Base-by-base conservation (phyloP, 64 coral and sea anemone species). In the Orbicella faveolata region DNA sequence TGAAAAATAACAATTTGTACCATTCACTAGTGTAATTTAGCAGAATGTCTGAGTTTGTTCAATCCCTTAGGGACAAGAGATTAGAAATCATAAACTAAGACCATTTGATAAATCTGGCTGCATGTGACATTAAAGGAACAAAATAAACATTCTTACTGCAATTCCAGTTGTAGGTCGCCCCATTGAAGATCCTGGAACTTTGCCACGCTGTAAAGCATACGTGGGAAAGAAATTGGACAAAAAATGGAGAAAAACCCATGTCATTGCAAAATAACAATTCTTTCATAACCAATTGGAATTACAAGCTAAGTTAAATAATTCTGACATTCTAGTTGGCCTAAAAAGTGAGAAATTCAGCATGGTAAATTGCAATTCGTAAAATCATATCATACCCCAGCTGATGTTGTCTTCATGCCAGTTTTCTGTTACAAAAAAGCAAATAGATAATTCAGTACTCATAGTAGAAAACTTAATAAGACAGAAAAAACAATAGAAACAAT, bases 131-230 rank as follows among this genome's bases (percentile, higher is more conserved):
- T 86, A 1, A 74, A 25, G 48, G 17, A 39, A 34, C 52, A 25
- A 36, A 83, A 54, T 2, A 18, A 36, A 94, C 44, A 19, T 76
- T 77, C 91, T 96, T 69, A 99, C 97, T 41, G 91, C 90, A 88
- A 99, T 93, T 75, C 97, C 97, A 79, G 97, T 99, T 41, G 94
- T 93, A 53, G 96, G 96, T 52, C 96, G 89, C 37, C 96, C 96
- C 96, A 98, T 98, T 54, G 96, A 98, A 19, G 96, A 98, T 48
- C 96, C 96, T 51, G 94, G 96, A 68, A 98, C 73, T 48, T 95
- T 93, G 17, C 93, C 94, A 30, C 84, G 84, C 96, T 98, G 15
- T 59, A 59, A 84, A 90, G 44, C 19, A 41, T 10, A 10, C 2
- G 34, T 34, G 15, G 6, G 33, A 39, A 59, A 80, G 51, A 77